Percentiles rank a stretch among this genome's conserved stretches.
Evolutionary conservation across 2,113 vertebrate species (phyloP).

Genomic region (Lamprotornis superbus): DNA sequence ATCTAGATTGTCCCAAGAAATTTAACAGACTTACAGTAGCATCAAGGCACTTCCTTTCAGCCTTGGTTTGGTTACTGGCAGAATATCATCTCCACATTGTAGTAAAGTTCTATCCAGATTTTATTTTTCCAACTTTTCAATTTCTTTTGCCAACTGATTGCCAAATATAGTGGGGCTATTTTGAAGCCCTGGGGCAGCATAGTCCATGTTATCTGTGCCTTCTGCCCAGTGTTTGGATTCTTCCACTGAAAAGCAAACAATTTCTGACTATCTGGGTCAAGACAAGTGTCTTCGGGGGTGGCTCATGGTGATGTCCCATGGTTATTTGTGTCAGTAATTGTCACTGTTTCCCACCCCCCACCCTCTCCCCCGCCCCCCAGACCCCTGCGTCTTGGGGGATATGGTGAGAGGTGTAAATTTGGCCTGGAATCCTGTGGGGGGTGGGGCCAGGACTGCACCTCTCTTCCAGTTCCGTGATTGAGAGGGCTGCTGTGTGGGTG

Average conservation of each 20-base stretch:
- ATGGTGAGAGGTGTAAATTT: too few relatives aligned
- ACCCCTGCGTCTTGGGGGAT: too few relatives aligned
- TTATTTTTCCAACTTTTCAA: background rate
- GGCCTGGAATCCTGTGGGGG: too few relatives aligned
- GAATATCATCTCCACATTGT: background rate
- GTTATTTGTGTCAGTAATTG: too few relatives aligned
- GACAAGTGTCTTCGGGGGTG: background rate
- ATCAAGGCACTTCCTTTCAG: background rate
- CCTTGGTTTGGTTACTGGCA: background rate
- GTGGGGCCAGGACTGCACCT: too few relatives aligned
- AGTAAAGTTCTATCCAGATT: background rate
- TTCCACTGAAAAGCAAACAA: background rate
- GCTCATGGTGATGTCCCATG: too few relatives aligned
- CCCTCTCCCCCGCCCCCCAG: too few relatives aligned
- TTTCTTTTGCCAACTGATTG: background rate
- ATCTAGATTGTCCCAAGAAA: background rate
- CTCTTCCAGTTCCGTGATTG: too few relatives aligned
- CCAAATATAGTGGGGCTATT: background rate
- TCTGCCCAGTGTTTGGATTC: background rate
- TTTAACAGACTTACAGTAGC: background rate
- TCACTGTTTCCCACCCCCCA: too few relatives aligned
- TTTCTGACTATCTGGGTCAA: background rate
- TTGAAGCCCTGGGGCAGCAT: background rate
- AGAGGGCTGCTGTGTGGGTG: too few relatives aligned
- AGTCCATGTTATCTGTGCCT: background rate